These are phyloP conservation scores for Darevskia mixta DNA, from an alignment of 2,797 vertebrate genomes.

Conservation along the genomic window DNA sequence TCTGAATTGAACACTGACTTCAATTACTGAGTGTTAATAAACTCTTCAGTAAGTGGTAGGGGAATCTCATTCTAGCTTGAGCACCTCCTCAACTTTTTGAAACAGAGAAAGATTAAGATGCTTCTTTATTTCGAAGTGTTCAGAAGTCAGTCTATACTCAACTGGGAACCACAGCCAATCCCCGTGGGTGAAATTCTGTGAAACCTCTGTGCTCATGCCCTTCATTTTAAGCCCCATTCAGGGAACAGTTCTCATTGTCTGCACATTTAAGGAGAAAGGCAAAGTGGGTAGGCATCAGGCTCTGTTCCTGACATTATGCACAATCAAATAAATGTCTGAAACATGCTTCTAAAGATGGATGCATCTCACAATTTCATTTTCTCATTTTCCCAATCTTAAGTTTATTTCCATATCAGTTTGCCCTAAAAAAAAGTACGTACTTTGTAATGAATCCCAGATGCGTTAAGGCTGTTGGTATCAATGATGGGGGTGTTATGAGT, in stretches of 20 bases:
- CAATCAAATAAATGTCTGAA: neutral
- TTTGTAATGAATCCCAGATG: neutral
- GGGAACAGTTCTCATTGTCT: neutral
- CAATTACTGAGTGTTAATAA: conserved; percentile 62
- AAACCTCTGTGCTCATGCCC: neutral
- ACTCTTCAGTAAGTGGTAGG: conserved; percentile 37
- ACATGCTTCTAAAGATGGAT: neutral
- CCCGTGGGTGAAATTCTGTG: neutral
- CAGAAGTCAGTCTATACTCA: conserved; percentile 48
- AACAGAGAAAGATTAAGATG: conserved; percentile 34
- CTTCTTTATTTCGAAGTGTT: conserved; percentile 19
- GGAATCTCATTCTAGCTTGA: conserved; percentile 45
- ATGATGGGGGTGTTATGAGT: neutral
- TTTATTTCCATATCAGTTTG: neutral
- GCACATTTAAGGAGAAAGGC: neutral
- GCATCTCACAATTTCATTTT: no score
- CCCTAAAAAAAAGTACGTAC: neutral
- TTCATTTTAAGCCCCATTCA: neutral
- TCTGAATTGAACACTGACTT: conserved; percentile 63
- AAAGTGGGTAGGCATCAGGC: neutral
- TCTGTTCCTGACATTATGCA: neutral
- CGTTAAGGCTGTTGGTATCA: no score
- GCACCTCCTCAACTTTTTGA: conserved; percentile 40
- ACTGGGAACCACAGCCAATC: neutral
- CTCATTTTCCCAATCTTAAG: no score